phyloP scores from a whole-genome alignment of 2,113 vertebrate species.

The Poeciliopsis occidentalis region DNA sequence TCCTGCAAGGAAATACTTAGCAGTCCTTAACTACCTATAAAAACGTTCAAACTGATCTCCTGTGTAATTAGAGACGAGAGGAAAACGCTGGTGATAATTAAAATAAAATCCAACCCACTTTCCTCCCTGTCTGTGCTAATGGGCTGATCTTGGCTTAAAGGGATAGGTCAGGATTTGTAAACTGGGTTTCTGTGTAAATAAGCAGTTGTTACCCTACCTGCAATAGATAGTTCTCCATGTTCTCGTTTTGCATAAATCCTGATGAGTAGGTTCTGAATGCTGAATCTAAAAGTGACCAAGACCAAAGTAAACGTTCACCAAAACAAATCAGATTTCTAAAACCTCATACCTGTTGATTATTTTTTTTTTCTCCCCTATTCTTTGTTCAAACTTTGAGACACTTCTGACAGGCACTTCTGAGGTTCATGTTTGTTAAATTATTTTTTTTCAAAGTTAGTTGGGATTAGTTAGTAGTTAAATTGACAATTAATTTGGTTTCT shows the following conservation, averaged over 20 bases:
- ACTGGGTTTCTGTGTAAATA: not conserved
- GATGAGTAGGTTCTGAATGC: not conserved
- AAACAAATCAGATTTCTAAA: not conserved
- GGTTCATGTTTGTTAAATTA: too few species aligned
- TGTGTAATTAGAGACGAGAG: constrained; percentile 66
- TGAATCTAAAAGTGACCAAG: not conserved
- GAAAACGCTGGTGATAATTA: constrained; percentile 70
- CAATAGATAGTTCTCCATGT: not conserved
- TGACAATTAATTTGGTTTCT: too few species aligned
- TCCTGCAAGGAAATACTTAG: constrained; percentile 69
- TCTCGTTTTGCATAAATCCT: not conserved
- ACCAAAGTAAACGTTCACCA: not conserved
- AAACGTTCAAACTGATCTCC: constrained; percentile 63
- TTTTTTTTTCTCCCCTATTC: too few species aligned
- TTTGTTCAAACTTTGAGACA: too few species aligned
- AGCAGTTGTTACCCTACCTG: not conserved
- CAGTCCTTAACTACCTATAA: constrained; percentile 69
- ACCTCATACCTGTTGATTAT: not conserved
- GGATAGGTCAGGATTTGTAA: not conserved
- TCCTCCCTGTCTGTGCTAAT: constrained; percentile 36
- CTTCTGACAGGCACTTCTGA: too few species aligned
- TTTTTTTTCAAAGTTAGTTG: too few species aligned
- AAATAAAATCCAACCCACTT: constrained; percentile 36
- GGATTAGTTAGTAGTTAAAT: too few species aligned
- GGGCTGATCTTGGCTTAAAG: constrained; percentile 28